A percentile compares a stretch with the other conserved stretches of the same genome.
These are phyloP conservation scores for Anoplius nigerrimus DNA, from an alignment of 2,888 invertebrate genomes.

Conservation along the genomic window DNA sequence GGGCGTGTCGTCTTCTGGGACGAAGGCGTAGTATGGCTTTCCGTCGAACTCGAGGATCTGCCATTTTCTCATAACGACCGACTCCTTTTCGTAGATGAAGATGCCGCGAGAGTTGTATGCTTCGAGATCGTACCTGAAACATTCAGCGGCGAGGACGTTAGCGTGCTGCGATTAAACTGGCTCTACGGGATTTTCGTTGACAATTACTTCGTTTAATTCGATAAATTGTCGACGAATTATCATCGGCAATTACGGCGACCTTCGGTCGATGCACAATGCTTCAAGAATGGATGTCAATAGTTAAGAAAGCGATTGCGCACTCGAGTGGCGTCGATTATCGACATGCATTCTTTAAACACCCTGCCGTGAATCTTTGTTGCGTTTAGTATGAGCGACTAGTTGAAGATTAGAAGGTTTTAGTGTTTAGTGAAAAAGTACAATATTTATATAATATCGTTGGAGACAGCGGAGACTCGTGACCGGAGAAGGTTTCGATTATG, in stretches of 20 bases:
- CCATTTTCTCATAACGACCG: conserved; percentile 72
- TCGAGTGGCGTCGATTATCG: no score
- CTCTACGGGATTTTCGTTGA: no score
- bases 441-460: neutral
- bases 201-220: no score
- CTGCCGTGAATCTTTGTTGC: no score
- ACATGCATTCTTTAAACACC: no score
- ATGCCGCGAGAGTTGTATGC: conserved; percentile 61
- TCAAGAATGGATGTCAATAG: no score
- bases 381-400: no score
- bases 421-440: neutral
- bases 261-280: no score
- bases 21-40: conserved; percentile 72
- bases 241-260: neutral
- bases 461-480: neutral
- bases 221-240: neutral
- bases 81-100: conserved; percentile 69
- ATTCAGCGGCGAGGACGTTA: conserved; percentile 47
- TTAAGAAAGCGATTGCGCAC: no score
- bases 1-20: conserved; percentile 67
- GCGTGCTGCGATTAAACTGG: no score
- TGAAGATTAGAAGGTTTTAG: no score
- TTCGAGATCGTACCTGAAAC: conserved; percentile 67
- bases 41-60: conserved; percentile 73
- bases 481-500: conserved; percentile 12